Evolutionary conservation across 1,140 invertebrate genomes (phyloP).

Genomic region (Copidosoma floridanum): DNA sequence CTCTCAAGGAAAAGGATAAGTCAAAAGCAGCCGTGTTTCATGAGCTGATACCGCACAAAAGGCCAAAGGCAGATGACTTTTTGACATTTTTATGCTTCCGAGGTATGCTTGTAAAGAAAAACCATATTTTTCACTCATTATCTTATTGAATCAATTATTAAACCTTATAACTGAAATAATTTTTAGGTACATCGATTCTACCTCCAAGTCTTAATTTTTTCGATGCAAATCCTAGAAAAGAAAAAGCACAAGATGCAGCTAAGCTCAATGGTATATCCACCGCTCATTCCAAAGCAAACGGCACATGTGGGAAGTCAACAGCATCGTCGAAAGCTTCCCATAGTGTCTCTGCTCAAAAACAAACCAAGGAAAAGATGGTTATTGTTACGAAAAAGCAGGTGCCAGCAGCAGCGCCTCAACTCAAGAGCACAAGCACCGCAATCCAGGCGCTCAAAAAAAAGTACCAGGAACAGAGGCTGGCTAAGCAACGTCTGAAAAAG

Average conservation of each 20-base stretch:
- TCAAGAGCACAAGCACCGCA: conserved; percentile 51
- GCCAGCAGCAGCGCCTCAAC: conserved; percentile 33
- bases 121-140: too few relatives aligned
- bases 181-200: conserved; percentile 67
- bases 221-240: conserved; percentile 57
- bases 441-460: conserved; percentile 65
- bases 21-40: conserved; percentile 53
- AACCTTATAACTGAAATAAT: too few relatives aligned
- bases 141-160: too few relatives aligned
- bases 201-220: conserved; percentile 76
- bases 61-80: conserved; percentile 88
- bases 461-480: conserved; percentile 65
- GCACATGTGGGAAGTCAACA: neutral
- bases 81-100: conserved; percentile 85
- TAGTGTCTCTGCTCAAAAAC: conserved; percentile 22
- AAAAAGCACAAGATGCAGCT: conserved; percentile 32
- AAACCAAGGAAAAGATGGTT: conserved; percentile 37
- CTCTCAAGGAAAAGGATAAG: conserved; percentile 63
- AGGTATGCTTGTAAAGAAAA: conserved; percentile 60
- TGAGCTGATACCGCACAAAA: conserved; percentile 65
- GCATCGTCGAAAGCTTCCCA: neutral
- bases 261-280: too few relatives aligned
- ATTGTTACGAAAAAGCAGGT: conserved; percentile 32
- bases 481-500: conserved; percentile 55
- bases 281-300: conserved; percentile 15